Evolutionary conservation across 2,888 invertebrate genomes (phyloP), one percentile per base, ranked within the genome.

Genomic region (Dilophus febrilis): DNA sequence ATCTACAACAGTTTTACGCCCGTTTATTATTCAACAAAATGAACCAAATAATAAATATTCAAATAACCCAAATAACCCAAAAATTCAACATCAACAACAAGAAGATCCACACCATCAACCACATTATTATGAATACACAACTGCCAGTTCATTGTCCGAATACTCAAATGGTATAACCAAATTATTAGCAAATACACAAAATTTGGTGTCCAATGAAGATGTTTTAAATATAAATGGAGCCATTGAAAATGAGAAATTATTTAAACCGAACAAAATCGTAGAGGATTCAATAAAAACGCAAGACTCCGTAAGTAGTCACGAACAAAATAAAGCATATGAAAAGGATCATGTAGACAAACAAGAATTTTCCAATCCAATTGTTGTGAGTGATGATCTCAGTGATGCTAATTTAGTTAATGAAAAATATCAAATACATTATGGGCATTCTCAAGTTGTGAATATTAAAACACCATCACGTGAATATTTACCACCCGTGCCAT

Each of bases 141-240:
- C 17, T 3, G 16, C 13, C 14, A 32, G 8, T n/a, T 17, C 34
- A 4, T 11, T 34, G n/a, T 11, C 13, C 6, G 34, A 34, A 17
- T 12, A 18, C 4, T 19, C 17, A 11, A n/a, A 55, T 28, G 64
- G 65, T 2, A 64, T 65, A 31, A 64, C 64, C 4, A 69, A 62
- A 49, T 55, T 74, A 31, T 69, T 72, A 12, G 68, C 68, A 32
- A 70, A 65, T 2, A 72, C 72, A 2, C 69, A 68, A 51, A 70
- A 74, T 53, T 56, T 75, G 10, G 70, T 78, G 43, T 65, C 71
- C 0, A 72, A 72, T 44, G 70, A 74, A 50, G 77, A 77, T 54
- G 64, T 78, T 8, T 48, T 75, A 10, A 68, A 67, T 50, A 77
- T 78, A 1, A 78, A 78, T 50, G 57, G 57, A n/a, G 66, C 67